Base-by-base conservation (phyloP, 2,797 vertebrate genomes). In the Lagodon rhomboides region DNA sequence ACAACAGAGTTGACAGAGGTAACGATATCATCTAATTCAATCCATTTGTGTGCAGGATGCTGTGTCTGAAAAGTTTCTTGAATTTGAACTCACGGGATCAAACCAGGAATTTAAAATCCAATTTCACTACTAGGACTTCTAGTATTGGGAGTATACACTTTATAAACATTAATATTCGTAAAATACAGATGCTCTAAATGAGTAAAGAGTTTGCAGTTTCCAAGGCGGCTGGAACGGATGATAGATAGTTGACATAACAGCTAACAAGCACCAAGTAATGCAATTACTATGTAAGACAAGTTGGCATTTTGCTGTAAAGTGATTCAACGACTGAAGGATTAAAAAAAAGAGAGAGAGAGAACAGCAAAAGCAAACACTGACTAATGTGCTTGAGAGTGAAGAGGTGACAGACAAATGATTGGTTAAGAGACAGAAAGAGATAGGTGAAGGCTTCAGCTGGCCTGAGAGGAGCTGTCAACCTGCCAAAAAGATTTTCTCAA, bases 381-480 rank as follows among this genome's bases (percentile, higher is more conserved):
- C 30, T 18, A 17, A 17, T 17, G 3, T 47, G 60, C 43, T 53
- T 54, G 53, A 69, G 58, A 73, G 79, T 13, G 41, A 12, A 67
- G 53, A 74, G 56, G 68, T 80, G 85, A 81, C 67, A 84, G 61
- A 84, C 58, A 75, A 55, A 76, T 79, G 66, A 82, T 53, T 63
- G 84, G 78, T 81, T 84, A 53, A 61, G 67, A 75, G 73, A 80
- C 61, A 62, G 63, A 80, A 47, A 46, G 73, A 82, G 73, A 79
- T 73, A 64, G 68, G 59, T 79, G 79, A 79, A 54, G 68, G 73
- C 73, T 79, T 86, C 71, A 68, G 82, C 12, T 30, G 75, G 79
- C 34, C 67, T 72, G 44, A 78, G 38, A 80, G n/a, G 63, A 79
- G 78, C 75, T 85, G 84, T 84, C 86, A 85, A 87, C 81, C 50